Percentiles rank a stretch among this genome's conserved stretches.
Evolutionary conservation across 2,797 vertebrate species (phyloP).

Genomic region (Catharus ustulatus): DNA sequence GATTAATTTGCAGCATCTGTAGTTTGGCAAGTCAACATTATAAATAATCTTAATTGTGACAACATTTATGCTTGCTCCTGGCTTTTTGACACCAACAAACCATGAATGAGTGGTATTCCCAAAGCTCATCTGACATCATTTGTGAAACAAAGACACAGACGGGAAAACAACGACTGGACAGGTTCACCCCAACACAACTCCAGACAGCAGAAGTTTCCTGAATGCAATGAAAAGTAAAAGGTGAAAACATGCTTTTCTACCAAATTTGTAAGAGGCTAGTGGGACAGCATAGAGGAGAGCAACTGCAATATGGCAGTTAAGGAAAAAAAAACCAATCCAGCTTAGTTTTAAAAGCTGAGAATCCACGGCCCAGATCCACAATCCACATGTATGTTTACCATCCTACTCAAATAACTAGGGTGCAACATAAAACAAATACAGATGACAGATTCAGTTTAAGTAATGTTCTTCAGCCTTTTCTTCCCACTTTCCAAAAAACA

Average conservation of each 20-base stretch:
- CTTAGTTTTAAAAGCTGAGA: background rate
- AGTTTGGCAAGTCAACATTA: background rate
- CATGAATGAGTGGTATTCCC: background rate
- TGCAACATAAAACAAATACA: slow-evolving; percentile 17
- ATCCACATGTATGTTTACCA: background rate
- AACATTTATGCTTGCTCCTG: background rate
- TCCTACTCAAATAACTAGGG: background rate
- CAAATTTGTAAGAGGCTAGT: background rate
- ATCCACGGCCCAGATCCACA: background rate
- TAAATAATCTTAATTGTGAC: background rate
- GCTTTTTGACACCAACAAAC: background rate
- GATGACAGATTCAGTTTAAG: background rate
- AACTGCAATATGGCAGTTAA: background rate
- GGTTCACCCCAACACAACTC: background rate
- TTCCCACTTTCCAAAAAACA: background rate
- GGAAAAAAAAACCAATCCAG: background rate
- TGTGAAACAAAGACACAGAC: background rate
- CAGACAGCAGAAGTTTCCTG: background rate
- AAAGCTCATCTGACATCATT: background rate
- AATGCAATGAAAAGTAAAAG: background rate
- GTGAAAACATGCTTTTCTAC: background rate
- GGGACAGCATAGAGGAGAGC: background rate
- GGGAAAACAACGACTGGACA: background rate
- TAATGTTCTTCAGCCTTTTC: background rate
- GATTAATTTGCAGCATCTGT: background rate